Evolutionary conservation across 2,797 vertebrate species (phyloP).

Genomic region (Gallinago stenura): DNA sequence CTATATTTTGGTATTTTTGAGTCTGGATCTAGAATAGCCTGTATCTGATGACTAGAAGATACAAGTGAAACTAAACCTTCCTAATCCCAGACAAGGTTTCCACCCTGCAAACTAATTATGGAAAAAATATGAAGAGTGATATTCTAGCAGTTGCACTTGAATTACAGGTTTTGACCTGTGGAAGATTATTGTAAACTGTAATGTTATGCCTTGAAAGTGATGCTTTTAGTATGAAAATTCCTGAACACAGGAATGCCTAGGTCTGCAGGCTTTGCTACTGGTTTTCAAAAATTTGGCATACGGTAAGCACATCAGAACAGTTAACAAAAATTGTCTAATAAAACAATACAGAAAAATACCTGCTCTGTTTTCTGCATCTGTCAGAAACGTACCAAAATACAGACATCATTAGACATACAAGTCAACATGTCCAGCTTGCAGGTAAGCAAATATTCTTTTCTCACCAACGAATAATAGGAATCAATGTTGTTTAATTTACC

Average conservation of each 20-base stretch:
- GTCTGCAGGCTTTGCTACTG: accelerated
- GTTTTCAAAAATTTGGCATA: neutral
- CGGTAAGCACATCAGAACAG: neutral
- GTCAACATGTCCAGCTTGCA: neutral
- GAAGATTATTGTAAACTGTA: neutral
- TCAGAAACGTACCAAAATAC: neutral
- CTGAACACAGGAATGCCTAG: neutral
- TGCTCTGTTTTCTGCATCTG: neutral
- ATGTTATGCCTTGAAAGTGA: neutral
- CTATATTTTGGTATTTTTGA: neutral
- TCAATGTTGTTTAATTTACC: neutral
- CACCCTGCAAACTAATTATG: neutral
- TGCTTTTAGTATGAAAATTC: neutral
- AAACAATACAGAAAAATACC: neutral
- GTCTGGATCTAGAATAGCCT: neutral
- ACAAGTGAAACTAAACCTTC: neutral
- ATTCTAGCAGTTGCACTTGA: neutral
- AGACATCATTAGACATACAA: neutral
- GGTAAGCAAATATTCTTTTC: neutral
- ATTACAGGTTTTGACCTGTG: neutral
- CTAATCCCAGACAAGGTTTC: neutral
- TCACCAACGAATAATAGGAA: neutral
- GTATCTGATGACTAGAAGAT: neutral
- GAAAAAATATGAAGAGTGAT: neutral
- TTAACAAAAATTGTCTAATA: neutral